These are phyloP conservation scores for Phalacrocorax aristotelis DNA, from an alignment of 2,113 vertebrate species.

Conservation along the genomic window DNA sequence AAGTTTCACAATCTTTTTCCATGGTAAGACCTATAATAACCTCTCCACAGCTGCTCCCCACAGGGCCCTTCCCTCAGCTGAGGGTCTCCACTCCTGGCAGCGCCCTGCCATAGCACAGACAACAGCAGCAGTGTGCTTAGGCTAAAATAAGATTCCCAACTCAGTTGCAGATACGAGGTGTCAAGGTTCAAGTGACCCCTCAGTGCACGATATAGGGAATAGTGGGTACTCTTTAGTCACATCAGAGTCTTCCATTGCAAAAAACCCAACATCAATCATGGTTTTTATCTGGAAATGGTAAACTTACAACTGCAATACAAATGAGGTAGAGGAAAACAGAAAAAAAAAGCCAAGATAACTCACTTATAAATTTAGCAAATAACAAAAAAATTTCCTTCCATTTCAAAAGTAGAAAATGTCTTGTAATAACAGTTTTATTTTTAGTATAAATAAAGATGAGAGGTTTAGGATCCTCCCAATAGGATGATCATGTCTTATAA, in stretches of 20 bases:
- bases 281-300: neutral
- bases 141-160: neutral
- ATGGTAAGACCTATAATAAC: fast-evolving
- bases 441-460: neutral
- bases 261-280: fast-evolving
- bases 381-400: neutral
- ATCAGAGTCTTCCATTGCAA: neutral
- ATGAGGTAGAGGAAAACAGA: neutral
- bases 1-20: neutral
- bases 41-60: fast-evolving
- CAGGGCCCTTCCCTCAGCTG: neutral
- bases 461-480: neutral
- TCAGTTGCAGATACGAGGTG: fast-evolving
- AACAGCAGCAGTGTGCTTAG: neutral
- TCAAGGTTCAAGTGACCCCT: neutral
- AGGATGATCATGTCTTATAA: neutral
- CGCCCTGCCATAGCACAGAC: fast-evolving
- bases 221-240: neutral
- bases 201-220: fast-evolving
- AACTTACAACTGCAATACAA: neutral
- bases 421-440: neutral
- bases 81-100: neutral
- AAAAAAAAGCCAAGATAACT: neutral
- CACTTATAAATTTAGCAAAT: neutral
- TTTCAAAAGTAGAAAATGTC: neutral